A percentile compares a stretch with the other conserved stretches of the same genome.
These are phyloP conservation scores for Formica selysi DNA, from an alignment of 1,140 invertebrate genomes.

Conservation along the genomic window DNA sequence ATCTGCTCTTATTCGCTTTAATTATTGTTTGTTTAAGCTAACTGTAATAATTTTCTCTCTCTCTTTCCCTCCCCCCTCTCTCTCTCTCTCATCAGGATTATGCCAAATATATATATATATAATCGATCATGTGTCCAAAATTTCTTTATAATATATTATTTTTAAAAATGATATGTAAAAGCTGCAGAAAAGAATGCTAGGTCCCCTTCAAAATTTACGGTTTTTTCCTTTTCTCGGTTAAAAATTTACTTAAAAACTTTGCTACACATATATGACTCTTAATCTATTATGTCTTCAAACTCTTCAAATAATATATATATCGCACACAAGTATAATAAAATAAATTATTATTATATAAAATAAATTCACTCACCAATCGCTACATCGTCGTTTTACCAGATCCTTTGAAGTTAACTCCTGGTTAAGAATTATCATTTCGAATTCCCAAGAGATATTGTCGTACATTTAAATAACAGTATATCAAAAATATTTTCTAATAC, in stretches of 20 bases:
- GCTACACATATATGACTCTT: not conserved
- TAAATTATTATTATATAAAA: not conserved
- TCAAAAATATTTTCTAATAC: not conserved
- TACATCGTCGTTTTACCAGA: not conserved
- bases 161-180: not conserved
- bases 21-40: not conserved
- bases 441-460: no score
- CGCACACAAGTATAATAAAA: not conserved
- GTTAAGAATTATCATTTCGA: not conserved
- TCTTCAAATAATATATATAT: not conserved
- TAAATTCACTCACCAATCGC: not conserved
- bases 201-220: not conserved
- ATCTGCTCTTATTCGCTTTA: not conserved
- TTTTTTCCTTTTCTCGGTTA: not conserved
- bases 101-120: no score
- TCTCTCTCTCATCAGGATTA: not conserved
- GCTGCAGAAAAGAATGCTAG: not conserved
- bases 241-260: not conserved
- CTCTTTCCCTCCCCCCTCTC: no score
- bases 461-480: not conserved
- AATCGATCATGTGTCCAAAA: not conserved
- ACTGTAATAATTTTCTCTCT: not conserved
- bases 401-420: not conserved
- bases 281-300: not conserved
- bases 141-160: not conserved